Evolutionary conservation across 2,888 invertebrate genomes (phyloP).

Genomic region (Cataglyphis rosenhaueri): DNA sequence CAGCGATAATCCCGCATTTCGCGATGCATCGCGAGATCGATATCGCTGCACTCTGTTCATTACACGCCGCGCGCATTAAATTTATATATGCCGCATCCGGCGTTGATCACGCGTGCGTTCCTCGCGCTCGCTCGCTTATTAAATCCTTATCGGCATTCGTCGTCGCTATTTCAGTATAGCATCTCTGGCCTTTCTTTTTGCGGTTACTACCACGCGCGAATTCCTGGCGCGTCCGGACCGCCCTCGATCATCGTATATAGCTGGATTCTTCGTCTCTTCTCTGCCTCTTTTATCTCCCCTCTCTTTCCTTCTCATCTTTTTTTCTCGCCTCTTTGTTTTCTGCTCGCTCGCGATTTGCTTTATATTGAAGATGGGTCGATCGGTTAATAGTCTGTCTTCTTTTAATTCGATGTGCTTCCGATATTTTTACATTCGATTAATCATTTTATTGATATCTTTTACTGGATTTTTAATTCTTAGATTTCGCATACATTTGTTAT

Average conservation of each 20-base stretch:
- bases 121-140: constrained; percentile 28
- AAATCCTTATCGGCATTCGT: constrained; percentile 32
- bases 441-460: background rate
- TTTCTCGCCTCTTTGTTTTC: background rate
- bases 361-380: background rate
- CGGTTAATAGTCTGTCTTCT: background rate
- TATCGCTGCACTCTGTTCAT: constrained; percentile 14
- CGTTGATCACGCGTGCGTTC: constrained; percentile 28
- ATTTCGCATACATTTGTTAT: background rate
- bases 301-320: background rate
- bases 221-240: constrained; percentile 25
- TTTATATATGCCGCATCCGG: background rate
- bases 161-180: constrained; percentile 33
- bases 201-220: background rate
- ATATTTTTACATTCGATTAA: constrained; percentile 1
- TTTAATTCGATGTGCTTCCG: background rate
- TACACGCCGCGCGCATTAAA: constrained; percentile 8
- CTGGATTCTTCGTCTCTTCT: constrained; percentile 3
- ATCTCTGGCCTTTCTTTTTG: constrained; percentile 4
- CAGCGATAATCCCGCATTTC: constrained; percentile 21
- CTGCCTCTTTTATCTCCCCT: background rate
- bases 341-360: background rate
- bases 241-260: constrained; percentile 25
- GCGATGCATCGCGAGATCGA: background rate
- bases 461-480: background rate